phyloP scores from a whole-genome alignment of 2,113 vertebrate species.

The Patagioenas fasciata region DNA sequence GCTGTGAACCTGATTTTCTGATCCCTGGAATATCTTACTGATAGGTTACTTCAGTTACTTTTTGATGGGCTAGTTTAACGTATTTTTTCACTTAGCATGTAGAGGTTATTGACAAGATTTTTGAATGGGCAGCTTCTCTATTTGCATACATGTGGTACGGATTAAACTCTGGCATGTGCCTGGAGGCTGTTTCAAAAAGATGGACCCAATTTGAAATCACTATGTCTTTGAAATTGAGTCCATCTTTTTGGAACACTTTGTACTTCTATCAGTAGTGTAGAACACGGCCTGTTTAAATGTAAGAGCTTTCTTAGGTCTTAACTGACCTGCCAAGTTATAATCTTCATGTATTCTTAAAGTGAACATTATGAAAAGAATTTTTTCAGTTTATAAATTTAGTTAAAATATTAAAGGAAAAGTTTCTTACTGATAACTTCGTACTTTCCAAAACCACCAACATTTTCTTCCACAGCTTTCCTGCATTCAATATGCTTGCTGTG shows the following conservation, averaged over 20 bases:
- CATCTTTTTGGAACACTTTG: too few species aligned
- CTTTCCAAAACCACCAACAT: not conserved
- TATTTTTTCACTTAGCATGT: not conserved
- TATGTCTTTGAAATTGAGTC: too few species aligned
- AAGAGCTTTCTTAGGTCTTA: not conserved
- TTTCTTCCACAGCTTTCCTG: not conserved
- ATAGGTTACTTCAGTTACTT: not conserved
- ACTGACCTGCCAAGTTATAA: not conserved
- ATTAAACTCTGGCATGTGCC: not conserved
- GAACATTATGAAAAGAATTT: not conserved
- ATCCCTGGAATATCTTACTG: not conserved
- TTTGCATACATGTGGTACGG: not conserved
- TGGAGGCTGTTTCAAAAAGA: too few species aligned
- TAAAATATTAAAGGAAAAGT: not conserved
- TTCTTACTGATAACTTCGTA: not conserved
- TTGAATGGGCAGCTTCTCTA: not conserved
- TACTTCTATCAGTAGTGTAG: not conserved
- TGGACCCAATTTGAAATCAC: too few species aligned
- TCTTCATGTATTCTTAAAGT: not conserved
- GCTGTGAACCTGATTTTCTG: not conserved
- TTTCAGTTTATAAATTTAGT: not conserved
- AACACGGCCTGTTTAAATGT: not conserved
- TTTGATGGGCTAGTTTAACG: not conserved
- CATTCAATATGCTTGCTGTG: not conserved
- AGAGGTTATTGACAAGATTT: not conserved